Percentiles rank a stretch among this genome's conserved stretches.
These are phyloP conservation scores for Zootermopsis nevadensis DNA, from an alignment of 2,888 invertebrate genomes.

Conservation along the genomic window DNA sequence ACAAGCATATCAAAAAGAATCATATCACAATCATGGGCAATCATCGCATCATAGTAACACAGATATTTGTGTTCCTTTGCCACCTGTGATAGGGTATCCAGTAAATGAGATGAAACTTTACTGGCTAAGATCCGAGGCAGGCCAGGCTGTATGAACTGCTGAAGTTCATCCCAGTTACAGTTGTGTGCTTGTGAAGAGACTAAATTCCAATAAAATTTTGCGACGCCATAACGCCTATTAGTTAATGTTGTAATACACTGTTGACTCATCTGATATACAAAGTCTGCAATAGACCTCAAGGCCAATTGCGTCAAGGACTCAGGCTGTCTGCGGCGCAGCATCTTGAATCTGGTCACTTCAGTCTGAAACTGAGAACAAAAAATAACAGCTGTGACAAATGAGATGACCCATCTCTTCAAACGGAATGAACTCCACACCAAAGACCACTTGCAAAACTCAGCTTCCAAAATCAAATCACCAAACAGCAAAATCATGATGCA, in stretches of 20 bases:
- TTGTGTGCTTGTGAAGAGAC: not conserved
- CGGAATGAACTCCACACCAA: too few relatives aligned
- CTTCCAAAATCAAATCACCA: too few relatives aligned
- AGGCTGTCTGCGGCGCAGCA: not conserved
- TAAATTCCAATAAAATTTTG: too few relatives aligned
- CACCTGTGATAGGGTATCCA: not conserved
- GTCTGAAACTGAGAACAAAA: not conserved
- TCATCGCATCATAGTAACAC: not conserved
- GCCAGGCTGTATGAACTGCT: not conserved
- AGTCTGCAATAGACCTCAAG: not conserved
- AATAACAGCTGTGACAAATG: too few relatives aligned
- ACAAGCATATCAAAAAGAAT: too few relatives aligned
- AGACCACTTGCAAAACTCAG: too few relatives aligned
- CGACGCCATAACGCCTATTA: too few relatives aligned
- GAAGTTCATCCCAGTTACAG: not conserved
- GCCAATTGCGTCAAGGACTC: not conserved
- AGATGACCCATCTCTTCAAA: too few relatives aligned
- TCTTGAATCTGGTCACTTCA: not conserved
- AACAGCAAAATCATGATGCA: too few relatives aligned
- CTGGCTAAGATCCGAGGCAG: not conserved
- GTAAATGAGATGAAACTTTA: not conserved
- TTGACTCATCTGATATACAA: not conserved
- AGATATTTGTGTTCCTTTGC: not conserved
- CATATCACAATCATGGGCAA: too few relatives aligned
- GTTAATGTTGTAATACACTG: not conserved